Conservation (phyloP, 1,140 invertebrate genomes). For the Zaprionus nigranus region DNA sequence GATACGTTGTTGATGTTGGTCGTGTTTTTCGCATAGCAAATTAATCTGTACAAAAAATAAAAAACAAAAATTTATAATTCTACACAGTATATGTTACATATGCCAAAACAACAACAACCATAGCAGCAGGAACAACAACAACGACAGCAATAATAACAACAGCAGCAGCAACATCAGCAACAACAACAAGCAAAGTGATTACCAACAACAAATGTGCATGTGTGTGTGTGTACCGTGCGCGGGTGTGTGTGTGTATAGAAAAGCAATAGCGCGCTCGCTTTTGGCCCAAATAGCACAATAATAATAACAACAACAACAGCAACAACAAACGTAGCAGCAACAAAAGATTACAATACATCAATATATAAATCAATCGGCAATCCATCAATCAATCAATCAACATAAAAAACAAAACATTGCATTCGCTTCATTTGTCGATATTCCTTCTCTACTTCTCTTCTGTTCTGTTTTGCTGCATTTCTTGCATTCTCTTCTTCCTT, state of each 20-base stretch:
- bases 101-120: conserved; percentile 29
- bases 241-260: conserved; percentile 20
- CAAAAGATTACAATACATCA: conserved; percentile 24
- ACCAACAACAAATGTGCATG: conserved; percentile 54
- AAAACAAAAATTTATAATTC: conserved; percentile 37
- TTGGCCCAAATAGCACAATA: conserved; percentile 58
- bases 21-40: conserved; percentile 82
- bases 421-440: conserved; percentile 21
- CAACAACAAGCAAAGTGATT: conserved; percentile 26
- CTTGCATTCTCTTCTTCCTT: neutral
- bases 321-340: neutral
- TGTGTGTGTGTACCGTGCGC: conserved; percentile 31
- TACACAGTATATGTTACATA: conserved; percentile 32
- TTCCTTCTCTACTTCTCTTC: neutral
- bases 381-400: conserved; percentile 30
- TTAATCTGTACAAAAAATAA: conserved; percentile 39
- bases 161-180: conserved; percentile 14
- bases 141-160: conserved; percentile 18
- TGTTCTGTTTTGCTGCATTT: neutral
- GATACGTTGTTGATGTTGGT: conserved; percentile 84
- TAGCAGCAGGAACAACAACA: conserved; percentile 28
- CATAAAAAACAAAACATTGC: conserved; percentile 43
- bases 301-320: conserved; percentile 11
- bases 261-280: conserved; percentile 29
- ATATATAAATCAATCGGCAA: conserved; percentile 35